phyloP scores from a whole-genome alignment of 2,888 invertebrate genomes.

The Drosophila cracens region DNA sequence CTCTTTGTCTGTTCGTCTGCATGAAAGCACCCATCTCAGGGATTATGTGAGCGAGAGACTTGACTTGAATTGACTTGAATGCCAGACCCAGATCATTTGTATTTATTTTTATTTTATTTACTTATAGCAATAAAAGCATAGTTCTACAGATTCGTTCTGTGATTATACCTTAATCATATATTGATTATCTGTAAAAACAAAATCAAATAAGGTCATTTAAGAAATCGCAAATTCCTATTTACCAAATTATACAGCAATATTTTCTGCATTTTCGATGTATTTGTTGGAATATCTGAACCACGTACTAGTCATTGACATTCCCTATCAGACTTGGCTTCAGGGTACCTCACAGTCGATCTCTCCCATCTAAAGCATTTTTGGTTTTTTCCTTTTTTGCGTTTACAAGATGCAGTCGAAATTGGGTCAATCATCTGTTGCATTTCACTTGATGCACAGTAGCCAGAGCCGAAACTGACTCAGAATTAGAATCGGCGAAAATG shows the following conservation, averaged over 20 bases:
- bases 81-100: neutral
- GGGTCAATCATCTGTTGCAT: conserved; percentile 60
- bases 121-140: neutral
- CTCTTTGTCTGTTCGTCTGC: neutral
- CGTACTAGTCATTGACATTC: neutral
- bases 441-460: conserved; percentile 74
- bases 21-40: neutral
- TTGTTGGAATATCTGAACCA: neutral
- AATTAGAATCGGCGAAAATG: conserved; percentile 34
- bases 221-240: neutral
- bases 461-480: conserved; percentile 8
- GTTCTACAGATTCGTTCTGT: neutral
- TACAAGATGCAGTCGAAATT: conserved; percentile 39
- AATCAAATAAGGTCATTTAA: neutral
- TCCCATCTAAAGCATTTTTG: neutral
- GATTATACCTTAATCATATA: neutral
- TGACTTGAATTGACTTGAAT: neutral
- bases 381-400: conserved; percentile 20
- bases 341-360: neutral
- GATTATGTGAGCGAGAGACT: neutral
- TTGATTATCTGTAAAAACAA: neutral
- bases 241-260: neutral
- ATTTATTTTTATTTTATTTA: neutral
- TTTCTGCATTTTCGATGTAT: neutral
- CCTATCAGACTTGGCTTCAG: neutral